phyloP scores from a whole-genome alignment of 2,113 vertebrate genomes.

The Grallaria varia region DNA sequence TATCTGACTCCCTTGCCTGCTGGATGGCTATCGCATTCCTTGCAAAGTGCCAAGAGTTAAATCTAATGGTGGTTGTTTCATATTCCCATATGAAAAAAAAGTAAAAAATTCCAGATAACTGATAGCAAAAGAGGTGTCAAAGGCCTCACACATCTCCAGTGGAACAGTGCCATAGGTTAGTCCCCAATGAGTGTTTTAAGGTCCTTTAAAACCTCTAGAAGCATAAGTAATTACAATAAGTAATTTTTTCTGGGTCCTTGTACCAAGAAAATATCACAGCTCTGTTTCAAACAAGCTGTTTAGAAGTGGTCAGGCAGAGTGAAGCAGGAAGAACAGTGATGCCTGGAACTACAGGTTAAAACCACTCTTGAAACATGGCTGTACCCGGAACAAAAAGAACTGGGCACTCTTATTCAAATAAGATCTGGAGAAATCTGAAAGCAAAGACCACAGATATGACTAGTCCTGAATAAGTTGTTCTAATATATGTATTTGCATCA shows the following conservation, averaged over 20 bases:
- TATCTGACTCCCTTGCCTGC: not conserved
- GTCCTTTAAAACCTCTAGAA: not conserved
- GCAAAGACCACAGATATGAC: not conserved
- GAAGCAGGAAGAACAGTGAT: not conserved
- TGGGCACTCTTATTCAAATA: not conserved
- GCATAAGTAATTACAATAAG: not conserved
- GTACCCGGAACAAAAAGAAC: not conserved
- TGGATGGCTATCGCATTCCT: not conserved
- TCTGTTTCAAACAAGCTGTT: not conserved
- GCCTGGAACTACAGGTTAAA: not conserved
- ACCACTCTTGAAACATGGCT: not conserved
- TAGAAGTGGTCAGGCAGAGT: not conserved
- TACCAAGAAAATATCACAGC: not conserved
- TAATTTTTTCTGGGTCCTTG: not conserved
- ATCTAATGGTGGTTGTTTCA: not conserved
- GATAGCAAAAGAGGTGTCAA: not conserved
- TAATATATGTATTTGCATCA: not conserved
- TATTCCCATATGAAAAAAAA: not conserved
- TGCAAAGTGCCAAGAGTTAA: not conserved
- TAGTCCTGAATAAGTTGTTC: not conserved
- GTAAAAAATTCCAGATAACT: not conserved
- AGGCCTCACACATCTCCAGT: not conserved
- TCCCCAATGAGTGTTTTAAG: not conserved
- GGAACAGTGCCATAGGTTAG: not conserved
- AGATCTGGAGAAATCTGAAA: not conserved